phyloP scores from a whole-genome alignment of 2,797 vertebrate genomes.

The Smutsia temminckii region DNA sequence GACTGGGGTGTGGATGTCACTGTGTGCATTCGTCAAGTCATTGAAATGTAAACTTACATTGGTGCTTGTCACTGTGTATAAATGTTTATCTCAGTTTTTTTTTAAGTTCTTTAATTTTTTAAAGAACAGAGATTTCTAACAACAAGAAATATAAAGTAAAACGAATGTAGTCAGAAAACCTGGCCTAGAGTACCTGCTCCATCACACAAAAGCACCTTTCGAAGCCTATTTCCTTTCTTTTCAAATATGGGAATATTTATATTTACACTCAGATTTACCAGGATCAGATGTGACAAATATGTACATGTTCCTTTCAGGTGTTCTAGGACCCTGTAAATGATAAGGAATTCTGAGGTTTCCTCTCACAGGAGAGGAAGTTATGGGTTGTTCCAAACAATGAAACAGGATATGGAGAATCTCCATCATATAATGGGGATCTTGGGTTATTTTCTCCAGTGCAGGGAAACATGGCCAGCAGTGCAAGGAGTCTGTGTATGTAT shows the following conservation, averaged over 20 bases:
- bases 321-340: neutral
- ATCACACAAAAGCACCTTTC: neutral
- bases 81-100: neutral
- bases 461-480: rapidly evolving
- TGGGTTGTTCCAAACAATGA: neutral
- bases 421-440: neutral
- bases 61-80: neutral
- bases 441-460: neutral
- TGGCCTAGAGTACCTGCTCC: neutral
- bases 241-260: neutral
- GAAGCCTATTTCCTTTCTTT: neutral
- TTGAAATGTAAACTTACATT: neutral
- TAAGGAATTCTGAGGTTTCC: neutral
- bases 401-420: neutral
- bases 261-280: neutral
- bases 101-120: neutral
- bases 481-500: neutral
- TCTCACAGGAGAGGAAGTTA: neutral
- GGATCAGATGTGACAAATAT: neutral
- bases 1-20: neutral
- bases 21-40: neutral
- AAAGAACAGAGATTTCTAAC: neutral
- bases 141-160: neutral
- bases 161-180: neutral
- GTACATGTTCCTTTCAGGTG: neutral